Conservation (phyloP, 2,888 invertebrate genomes). For the Trachelus troglodyta region DNA sequence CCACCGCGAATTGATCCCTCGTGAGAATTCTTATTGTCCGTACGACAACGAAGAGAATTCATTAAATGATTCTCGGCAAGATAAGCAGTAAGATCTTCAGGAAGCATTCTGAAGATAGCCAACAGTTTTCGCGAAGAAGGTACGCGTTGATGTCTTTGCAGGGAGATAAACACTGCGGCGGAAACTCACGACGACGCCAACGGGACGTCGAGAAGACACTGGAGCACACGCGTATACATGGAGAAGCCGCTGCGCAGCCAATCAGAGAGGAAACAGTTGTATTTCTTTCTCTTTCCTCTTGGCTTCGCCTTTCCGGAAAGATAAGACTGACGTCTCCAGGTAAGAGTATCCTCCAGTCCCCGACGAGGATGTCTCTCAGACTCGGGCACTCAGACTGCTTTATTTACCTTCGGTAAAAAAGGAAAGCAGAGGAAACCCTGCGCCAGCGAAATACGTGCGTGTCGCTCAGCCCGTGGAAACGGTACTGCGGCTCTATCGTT, state of each 20-base stretch:
- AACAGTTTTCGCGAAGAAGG: neutral
- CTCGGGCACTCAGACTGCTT: neutral
- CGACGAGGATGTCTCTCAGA: neutral
- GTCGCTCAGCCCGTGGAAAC: constrained; percentile 39
- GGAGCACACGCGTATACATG: neutral
- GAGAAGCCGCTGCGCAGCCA: neutral
- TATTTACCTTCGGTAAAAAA: neutral
- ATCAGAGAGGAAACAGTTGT: neutral
- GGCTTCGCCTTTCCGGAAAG: neutral
- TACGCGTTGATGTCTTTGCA: neutral
- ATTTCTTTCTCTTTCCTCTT: neutral
- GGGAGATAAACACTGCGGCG: neutral
- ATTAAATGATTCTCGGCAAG: neutral
- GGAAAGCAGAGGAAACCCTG: neutral
- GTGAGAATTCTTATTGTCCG: neutral
- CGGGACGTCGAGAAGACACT: neutral
- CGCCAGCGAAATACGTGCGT: neutral
- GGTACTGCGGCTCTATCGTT: constrained; percentile 52
- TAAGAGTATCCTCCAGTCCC: neutral
- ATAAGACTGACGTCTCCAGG: neutral
- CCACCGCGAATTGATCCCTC: neutral
- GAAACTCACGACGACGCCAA: neutral
- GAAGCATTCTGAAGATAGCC: neutral
- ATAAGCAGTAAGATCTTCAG: neutral
- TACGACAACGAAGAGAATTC: neutral